A percentile compares a stretch with the other conserved stretches of the same genome.
These are phyloP conservation scores for Mastomys natalensis DNA, from an alignment of 2,113 vertebrate species.

Conservation along the genomic window DNA sequence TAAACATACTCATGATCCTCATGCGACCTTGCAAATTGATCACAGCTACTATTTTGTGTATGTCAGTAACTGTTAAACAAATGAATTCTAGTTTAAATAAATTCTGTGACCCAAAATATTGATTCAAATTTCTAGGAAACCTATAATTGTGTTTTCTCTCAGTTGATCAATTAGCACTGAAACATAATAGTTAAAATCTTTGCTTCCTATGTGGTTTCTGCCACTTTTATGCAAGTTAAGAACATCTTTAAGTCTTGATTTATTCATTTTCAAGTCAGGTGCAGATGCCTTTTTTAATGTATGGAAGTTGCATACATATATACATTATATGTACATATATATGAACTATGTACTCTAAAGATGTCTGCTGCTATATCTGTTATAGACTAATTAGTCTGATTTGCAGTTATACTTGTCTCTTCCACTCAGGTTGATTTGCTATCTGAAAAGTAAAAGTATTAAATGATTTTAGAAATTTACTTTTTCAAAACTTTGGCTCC, in stretches of 20 bases:
- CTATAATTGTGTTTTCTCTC: background rate
- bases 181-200: background rate
- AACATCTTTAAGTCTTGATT: constrained; percentile 15
- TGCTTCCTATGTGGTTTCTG: background rate
- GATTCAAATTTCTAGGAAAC: constrained; percentile 4
- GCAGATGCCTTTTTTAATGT: background rate
- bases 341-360: background rate
- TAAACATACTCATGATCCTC: constrained; percentile 47
- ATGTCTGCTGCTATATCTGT: background rate
- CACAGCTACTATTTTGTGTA: constrained; percentile 24
- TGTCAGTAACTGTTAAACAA: constrained; percentile 11
- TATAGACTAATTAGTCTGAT: constrained; percentile 22
- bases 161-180: background rate
- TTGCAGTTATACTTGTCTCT: background rate
- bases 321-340: too few species aligned
- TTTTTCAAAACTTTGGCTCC: background rate
- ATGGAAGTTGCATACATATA: background rate
- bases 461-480: background rate
- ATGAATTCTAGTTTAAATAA: constrained; percentile 57
- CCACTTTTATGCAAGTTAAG: background rate
- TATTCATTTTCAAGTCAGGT: constrained; percentile 5
- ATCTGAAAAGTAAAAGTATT: background rate
- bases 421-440: background rate
- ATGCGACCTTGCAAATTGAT: constrained; percentile 57
- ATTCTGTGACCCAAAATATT: constrained; percentile 28